phyloP scores from a whole-genome alignment of 2,113 vertebrate species.

The Cricetomys ansorgei region DNA sequence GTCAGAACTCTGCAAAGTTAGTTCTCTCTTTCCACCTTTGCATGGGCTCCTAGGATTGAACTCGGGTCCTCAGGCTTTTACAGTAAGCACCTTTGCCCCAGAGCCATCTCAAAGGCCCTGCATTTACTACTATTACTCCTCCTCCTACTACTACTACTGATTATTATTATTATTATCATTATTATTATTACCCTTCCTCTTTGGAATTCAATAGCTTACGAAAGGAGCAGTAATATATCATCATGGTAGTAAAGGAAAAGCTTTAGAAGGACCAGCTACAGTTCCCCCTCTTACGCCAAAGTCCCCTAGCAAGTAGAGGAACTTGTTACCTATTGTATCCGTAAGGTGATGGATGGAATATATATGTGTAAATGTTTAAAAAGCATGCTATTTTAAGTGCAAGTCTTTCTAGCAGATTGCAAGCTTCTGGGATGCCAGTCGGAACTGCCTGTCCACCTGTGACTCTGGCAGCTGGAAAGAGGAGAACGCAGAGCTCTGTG shows the following conservation, averaged over 20 bases:
- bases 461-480: background rate
- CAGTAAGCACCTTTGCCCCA: background rate
- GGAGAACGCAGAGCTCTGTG: background rate
- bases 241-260: background rate
- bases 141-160: too few relatives aligned
- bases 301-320: background rate
- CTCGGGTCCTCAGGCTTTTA: background rate
- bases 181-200: background rate
- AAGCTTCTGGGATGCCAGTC: background rate
- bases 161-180: background rate
- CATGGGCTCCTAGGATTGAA: background rate
- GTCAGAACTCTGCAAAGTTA: background rate
- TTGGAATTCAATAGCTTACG: background rate
- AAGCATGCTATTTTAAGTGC: background rate
- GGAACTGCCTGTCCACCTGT: background rate
- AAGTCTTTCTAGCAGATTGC: background rate
- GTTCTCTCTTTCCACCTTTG: background rate
- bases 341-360: background rate
- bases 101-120: background rate
- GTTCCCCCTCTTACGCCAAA: too few relatives aligned
- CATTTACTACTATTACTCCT: background rate
- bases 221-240: background rate
- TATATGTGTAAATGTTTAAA: background rate
- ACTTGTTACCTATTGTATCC: background rate
- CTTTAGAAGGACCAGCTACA: background rate